A percentile compares a stretch with the other conserved stretches of the same genome.
These are phyloP conservation scores for Acanthosoma haemorrhoidale DNA, from an alignment of 2,888 invertebrate species.

Conservation along the genomic window DNA sequence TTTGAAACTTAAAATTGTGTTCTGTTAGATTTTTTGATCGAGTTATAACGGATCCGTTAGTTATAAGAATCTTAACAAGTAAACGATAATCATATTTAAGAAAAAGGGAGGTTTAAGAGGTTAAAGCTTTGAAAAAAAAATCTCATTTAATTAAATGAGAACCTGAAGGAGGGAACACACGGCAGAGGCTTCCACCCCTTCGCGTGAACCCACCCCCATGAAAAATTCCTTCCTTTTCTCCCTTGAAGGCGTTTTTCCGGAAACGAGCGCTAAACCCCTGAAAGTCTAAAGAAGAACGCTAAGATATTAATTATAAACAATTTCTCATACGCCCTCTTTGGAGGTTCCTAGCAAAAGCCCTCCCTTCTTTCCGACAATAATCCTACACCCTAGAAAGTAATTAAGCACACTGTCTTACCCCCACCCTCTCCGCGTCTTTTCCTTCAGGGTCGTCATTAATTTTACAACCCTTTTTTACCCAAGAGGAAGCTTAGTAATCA, in stretches of 20 bases:
- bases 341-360: not conserved
- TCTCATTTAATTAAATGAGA: slow-evolving; percentile 20
- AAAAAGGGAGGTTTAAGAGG: too few relatives aligned
- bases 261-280: not conserved
- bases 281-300: slow-evolving; percentile 20
- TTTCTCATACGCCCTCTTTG: slow-evolving; percentile 17
- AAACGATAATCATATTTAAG: too few relatives aligned
- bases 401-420: slow-evolving; percentile 28
- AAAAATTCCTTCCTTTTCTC: slow-evolving; percentile 24
- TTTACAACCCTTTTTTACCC: slow-evolving; percentile 29
- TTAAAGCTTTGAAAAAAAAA: slow-evolving; percentile 24
- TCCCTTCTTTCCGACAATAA: slow-evolving; percentile 20
- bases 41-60: too few relatives aligned
- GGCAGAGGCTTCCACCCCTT: not conserved
- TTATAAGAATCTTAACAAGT: too few relatives aligned
- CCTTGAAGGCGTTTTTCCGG: slow-evolving; percentile 17
- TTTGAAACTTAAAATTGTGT: too few relatives aligned
- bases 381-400: slow-evolving; percentile 27
- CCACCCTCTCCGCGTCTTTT: slow-evolving; percentile 24
- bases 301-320: slow-evolving; percentile 29
- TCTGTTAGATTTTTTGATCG: too few relatives aligned
- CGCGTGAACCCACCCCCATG: not conserved
- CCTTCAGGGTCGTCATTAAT: slow-evolving; percentile 28
- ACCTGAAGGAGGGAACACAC: slow-evolving; percentile 10
- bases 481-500: slow-evolving; percentile 28